These are phyloP conservation scores for Dryas iulia DNA, from an alignment of 1,140 invertebrate species.

Conservation along the genomic window DNA sequence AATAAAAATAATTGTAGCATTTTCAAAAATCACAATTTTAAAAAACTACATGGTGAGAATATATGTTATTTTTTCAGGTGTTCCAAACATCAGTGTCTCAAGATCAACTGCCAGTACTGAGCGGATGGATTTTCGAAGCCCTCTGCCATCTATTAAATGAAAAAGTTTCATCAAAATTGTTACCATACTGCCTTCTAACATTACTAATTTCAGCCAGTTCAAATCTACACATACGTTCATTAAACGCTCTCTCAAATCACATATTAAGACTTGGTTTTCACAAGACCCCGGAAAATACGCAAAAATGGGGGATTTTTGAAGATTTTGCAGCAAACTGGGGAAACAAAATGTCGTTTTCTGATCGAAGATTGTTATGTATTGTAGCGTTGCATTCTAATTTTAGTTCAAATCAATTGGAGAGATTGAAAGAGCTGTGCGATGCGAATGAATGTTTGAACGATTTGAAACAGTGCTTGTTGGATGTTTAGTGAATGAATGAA, in stretches of 20 bases:
- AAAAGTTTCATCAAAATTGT: conserved; percentile 52
- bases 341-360: conserved; percentile 54
- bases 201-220: conserved; percentile 67
- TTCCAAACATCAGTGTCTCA: conserved; percentile 72
- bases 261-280: conserved; percentile 55
- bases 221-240: conserved; percentile 50
- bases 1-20: too few species aligned
- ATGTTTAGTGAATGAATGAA: too few species aligned
- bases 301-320: conserved; percentile 49
- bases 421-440: conserved; percentile 65
- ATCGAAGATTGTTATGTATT: conserved; percentile 71
- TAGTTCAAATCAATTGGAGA: conserved; percentile 57
- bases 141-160: conserved; percentile 64
- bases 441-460: conserved; percentile 57
- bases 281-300: conserved; percentile 22
- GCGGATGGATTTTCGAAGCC: conserved; percentile 77
- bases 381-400: conserved; percentile 67
- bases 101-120: conserved; percentile 68
- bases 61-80: conserved; percentile 65
- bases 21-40: too few species aligned
- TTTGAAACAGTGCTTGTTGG: conserved; percentile 53
- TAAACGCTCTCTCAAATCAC: conserved; percentile 49
- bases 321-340: conserved; percentile 36
- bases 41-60: too few species aligned
- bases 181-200: conserved; percentile 61